Evolutionary conservation across 2,113 vertebrate species (phyloP), one percentile per base, ranked within the genome.

Genomic region (Piliocolobus tephrosceles): DNA sequence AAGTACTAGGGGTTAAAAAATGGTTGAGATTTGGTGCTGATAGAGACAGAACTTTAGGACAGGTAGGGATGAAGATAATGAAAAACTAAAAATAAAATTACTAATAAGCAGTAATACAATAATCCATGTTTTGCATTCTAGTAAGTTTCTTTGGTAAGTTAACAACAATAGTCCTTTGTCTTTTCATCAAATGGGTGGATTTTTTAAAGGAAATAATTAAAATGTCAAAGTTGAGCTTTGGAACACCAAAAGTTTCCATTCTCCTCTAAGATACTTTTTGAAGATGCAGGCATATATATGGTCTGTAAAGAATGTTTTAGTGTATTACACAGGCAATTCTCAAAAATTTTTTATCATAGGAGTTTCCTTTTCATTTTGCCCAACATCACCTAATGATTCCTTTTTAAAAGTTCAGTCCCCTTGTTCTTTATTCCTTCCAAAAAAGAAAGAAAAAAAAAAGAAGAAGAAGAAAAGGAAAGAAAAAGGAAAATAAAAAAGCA

Each of bases 161-260:
- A 93, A 79, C 75, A 95, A 93, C 30, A 90, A 75, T 75, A 93
- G 17, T 9, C n/a, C 40, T 88, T 92, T 96, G 91, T 89, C 32
- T 86, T 93, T 90, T 61, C 27, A 79, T 75, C 57, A 93, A 73
- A 30, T 88, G 38, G 35, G 38, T 47, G 38, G 25, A 23, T 88
- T 57, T 85, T 73, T 86, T 87, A 57, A 7, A 92, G 90, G 78
- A 90, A 92, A 12, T 8, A 70, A 61, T 93, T 85, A 80, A 93
- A 97, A 93, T 91, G 52, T 96, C 89, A 93, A 50, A 82, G 57
- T 83, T 91, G 45, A 96, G 12, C 13, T 58, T 0, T 91, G 68
- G 20, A 81, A 88, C 50, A 91, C 89, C 20, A 52, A 78, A 86
- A n/a, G 38, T 91, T 96, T 91, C 58, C 55, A 68, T 61, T 82